These are phyloP conservation scores for Candidula unifasciata DNA, from an alignment of 2,888 invertebrate genomes.

Conservation along the genomic window DNA sequence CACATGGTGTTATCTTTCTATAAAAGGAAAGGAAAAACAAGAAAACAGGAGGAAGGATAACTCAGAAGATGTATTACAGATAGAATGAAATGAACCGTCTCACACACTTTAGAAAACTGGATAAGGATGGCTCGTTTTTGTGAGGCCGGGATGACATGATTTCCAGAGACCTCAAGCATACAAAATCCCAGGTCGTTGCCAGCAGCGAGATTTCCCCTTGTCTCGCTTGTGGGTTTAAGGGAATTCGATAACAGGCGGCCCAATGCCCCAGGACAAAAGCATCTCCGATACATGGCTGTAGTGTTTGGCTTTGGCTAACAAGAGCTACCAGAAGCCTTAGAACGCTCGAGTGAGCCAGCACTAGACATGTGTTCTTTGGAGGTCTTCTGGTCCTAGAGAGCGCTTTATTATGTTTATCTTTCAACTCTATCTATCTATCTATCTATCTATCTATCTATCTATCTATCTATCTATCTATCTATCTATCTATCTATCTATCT, in stretches of 20 bases:
- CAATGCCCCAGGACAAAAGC: not conserved
- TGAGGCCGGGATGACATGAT: not conserved
- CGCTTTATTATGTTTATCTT: not conserved
- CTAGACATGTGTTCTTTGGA: not conserved
- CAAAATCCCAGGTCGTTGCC: not conserved
- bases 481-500: constrained; percentile 8
- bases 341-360: constrained; percentile 7
- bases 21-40: too few species aligned
- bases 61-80: not conserved
- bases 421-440: too few species aligned
- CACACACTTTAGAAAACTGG: not conserved
- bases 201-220: not conserved
- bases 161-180: not conserved
- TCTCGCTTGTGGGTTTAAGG: constrained; percentile 20
- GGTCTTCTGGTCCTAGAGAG: too few species aligned
- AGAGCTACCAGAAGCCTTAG: not conserved
- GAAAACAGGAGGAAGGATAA: too few species aligned
- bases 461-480: constrained; percentile 8
- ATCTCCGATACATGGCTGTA: not conserved
- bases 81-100: constrained; percentile 10
- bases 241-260: constrained; percentile 11
- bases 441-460: constrained; percentile 1
- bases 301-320: constrained; percentile 15
- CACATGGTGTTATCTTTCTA: too few species aligned
- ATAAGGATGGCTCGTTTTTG: not conserved